Evolutionary conservation across 2,797 vertebrate genomes (phyloP), one percentile per base, ranked within the genome.

Genomic region (Pempheris klunzingeri): DNA sequence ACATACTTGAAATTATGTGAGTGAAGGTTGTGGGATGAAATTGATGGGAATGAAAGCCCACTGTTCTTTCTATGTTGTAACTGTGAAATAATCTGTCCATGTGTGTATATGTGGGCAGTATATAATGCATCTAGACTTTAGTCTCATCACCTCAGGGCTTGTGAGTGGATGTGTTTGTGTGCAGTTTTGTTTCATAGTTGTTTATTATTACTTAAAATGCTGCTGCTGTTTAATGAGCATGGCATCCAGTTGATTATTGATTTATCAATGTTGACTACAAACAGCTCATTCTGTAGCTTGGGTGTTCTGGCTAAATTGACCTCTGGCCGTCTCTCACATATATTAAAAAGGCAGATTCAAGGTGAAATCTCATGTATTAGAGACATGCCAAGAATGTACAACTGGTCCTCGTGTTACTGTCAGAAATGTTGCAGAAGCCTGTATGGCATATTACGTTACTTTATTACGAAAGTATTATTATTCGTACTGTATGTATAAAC

Each of bases 171-270:
- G 50, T 66, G 7, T 34, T 43, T 36, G 7, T 14, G 72, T 66
- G 59, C 36, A 20, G 12, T 55, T 79, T 36, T 50, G n/a, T 70
- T 32, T 32, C 6, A 6, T 32, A 6, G 3, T 32, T 32, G 6
- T 32, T 32, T 32, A 32, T 32, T 32, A 32, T 32, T 60, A 69
- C 44, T 58, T 54, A 39, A 79, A 69, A 32, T 34, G 20, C 61
- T 70, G 68, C 61, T 62, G 68, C 8, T 71, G 24, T 74, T 72
- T 59, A 71, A 78, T 77, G 58, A 76, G 52, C 52, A 77, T 59
- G 63, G 55, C 30, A 63, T 41, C 18, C 32, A 49, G 13, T 64
- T 38, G 46, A 14, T 34, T 72, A 71, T 39, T 57, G 55, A 65
- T 68, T 80, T 30, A 63, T 75, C 60, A 49, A 62, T 58, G 60